Evolutionary conservation across 2,888 invertebrate species (phyloP).

Genomic region (Harmothoe impar): DNA sequence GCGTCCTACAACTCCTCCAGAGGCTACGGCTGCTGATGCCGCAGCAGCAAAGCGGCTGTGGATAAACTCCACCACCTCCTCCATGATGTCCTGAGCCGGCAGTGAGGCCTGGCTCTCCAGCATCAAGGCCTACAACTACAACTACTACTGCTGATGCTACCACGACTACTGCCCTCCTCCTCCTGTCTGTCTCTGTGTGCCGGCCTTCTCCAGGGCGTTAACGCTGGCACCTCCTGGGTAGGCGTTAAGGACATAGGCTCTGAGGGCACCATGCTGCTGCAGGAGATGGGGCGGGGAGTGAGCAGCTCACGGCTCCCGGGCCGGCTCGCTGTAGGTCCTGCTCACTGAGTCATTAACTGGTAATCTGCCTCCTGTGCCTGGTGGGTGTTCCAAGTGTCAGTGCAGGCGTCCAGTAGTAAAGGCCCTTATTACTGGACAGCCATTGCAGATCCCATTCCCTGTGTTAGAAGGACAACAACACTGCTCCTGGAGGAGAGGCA

Average conservation of each 20-base stretch:
- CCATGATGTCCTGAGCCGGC: not conserved
- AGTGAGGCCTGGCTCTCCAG: not conserved
- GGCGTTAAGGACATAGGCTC: not conserved
- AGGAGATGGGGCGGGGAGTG: not conserved
- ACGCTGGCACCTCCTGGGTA: not conserved
- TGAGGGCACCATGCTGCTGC: not conserved
- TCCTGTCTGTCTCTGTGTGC: too few relatives aligned
- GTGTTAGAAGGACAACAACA: too few relatives aligned
- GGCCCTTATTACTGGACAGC: too few relatives aligned
- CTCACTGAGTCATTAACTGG: too few relatives aligned
- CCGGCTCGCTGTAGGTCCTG: too few relatives aligned
- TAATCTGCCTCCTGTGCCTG: too few relatives aligned
- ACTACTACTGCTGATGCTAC: not conserved
- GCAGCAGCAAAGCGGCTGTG: slow-evolving; percentile 33
- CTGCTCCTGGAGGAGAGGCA: too few relatives aligned
- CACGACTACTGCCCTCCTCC: too few relatives aligned
- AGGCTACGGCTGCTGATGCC: not conserved
- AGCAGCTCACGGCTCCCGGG: too few relatives aligned
- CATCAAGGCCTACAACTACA: not conserved
- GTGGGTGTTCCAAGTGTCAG: too few relatives aligned
- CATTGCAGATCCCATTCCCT: too few relatives aligned
- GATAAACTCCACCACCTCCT: slow-evolving; percentile 42
- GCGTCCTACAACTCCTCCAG: slow-evolving; percentile 30
- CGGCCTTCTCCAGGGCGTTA: not conserved
- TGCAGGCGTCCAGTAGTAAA: too few relatives aligned